Conservation (phyloP, 2,113 vertebrate species). For the Cercopithecus mona region DNA sequence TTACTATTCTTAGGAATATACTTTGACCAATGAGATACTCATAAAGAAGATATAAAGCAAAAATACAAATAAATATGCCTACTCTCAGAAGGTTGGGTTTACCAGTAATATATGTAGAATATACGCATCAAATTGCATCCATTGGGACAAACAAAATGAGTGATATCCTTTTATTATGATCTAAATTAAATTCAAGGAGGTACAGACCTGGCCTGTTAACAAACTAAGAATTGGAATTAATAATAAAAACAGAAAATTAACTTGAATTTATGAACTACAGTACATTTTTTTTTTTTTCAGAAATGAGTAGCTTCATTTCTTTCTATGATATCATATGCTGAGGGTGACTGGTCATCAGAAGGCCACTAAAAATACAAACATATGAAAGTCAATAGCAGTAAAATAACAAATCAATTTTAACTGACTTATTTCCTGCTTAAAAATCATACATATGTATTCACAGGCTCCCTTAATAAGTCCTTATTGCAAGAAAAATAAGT, state of each 20-base stretch:
- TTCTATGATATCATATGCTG: neutral
- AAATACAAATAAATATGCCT: neutral
- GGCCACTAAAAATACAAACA: neutral
- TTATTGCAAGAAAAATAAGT: neutral
- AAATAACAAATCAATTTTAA: slow-evolving; percentile 4
- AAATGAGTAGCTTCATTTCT: neutral
- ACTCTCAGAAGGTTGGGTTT: neutral
- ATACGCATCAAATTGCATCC: neutral
- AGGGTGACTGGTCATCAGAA: neutral
- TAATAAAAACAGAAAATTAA: neutral
- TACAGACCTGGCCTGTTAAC: neutral
- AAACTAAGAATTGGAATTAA: slow-evolving; percentile 12
- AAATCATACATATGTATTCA: neutral
- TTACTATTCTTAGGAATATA: slow-evolving; percentile 2
- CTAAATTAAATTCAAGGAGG: neutral
- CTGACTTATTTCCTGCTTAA: neutral
- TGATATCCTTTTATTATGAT: neutral
- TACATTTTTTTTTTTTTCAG: neutral
- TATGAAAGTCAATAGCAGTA: neutral
- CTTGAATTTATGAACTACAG: neutral
- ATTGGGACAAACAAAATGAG: neutral
- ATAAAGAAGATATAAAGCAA: neutral
- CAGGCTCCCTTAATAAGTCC: neutral
- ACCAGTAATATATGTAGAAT: neutral
- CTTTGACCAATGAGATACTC: neutral